Conservation (phyloP, 2,888 invertebrate species). For the Aporophyla lueneburgensis region DNA sequence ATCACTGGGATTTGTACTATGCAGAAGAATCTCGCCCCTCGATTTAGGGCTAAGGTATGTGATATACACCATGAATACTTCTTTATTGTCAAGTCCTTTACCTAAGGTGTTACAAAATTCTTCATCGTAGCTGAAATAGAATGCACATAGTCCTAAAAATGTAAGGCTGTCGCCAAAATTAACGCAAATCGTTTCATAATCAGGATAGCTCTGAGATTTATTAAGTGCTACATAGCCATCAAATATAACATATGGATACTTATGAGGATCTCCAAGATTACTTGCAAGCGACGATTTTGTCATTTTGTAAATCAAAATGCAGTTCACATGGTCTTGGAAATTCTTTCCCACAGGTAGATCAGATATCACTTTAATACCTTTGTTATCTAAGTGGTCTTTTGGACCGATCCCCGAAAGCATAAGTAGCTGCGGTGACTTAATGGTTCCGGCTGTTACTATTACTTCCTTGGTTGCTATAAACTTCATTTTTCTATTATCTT, state of each 20-base stretch:
- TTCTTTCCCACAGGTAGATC: conserved; percentile 86
- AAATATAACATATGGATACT: conserved; percentile 28
- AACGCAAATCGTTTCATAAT: conserved; percentile 30
- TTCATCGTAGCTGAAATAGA: conserved; percentile 33
- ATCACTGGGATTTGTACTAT: conserved; percentile 38
- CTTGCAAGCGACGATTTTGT: conserved; percentile 21
- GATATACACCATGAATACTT: conserved; percentile 56
- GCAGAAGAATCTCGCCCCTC: conserved; percentile 85
- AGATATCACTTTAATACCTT: conserved; percentile 77
- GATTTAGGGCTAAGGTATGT: conserved; percentile 83
- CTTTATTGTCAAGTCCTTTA: conserved; percentile 46
- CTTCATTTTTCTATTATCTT: conserved; percentile 68
- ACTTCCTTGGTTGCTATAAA: conserved; percentile 82
- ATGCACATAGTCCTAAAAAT: conserved; percentile 40
- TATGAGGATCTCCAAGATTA: conserved; percentile 23
- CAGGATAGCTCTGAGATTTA: conserved; percentile 39
- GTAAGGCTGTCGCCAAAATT: conserved; percentile 29
- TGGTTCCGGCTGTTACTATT: conserved; percentile 84
- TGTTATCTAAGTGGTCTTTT: conserved; percentile 72
- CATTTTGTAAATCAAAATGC: conserved; percentile 68
- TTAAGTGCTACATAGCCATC: conserved; percentile 46
- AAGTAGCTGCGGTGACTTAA: conserved; percentile 86
- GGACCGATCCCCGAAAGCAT: conserved; percentile 89
- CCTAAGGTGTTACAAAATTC: conserved; percentile 34
- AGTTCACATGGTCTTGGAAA: conserved; percentile 84